Evolutionary conservation across 2,888 invertebrate species (phyloP), one percentile per base, ranked within the genome.

Genomic region (Watsonalla cultraria): DNA sequence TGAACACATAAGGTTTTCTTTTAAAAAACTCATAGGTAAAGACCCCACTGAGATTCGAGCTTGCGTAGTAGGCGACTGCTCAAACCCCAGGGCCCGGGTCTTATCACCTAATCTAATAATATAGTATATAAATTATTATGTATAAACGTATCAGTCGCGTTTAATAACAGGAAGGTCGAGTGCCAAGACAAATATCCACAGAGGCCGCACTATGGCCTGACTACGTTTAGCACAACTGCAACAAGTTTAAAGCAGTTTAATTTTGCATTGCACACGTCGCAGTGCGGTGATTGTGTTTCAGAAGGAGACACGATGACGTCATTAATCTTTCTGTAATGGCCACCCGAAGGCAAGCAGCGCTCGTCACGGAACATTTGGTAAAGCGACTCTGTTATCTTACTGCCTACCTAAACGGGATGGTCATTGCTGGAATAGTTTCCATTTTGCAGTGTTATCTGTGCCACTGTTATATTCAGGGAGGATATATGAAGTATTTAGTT

Each of bases 291-390:
- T 81, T 78, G 74, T 70, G 64, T 71, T 71, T 68, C 64, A 68
- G 65, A 62, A 67, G 70, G 72, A 80, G 78, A 77, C 82, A 80
- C 79, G 80, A 86, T 85, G 82, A 79, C 78, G 81, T 80, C 86
- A 85, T 88, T 82, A 85, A 88, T 87, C 82, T 84, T 79, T 67
- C 70, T 62, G 76, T 86, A 87, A 86, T 84, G 82, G 79, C 76
- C 71, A 65, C 78, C 74, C 73, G 70, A 82, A 79, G 73, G 77
- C 71, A 76, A 72, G 71, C 66, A 64, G 63, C 55, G 54, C 67
- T 66, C 77, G 82, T 80, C 80, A 83, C 76, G 80, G 78, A 65
- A 78, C 84, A 85, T 85, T 86, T 84, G 76, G 69, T 66, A 66
- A 65, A 57, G 62, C 71, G 63, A 65, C 58, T 64, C 54, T 59